Percentiles rank a stretch among this genome's conserved stretches.
phyloP scores from a whole-genome alignment of 2,888 invertebrate genomes.

The Sicus ferrugineus region DNA sequence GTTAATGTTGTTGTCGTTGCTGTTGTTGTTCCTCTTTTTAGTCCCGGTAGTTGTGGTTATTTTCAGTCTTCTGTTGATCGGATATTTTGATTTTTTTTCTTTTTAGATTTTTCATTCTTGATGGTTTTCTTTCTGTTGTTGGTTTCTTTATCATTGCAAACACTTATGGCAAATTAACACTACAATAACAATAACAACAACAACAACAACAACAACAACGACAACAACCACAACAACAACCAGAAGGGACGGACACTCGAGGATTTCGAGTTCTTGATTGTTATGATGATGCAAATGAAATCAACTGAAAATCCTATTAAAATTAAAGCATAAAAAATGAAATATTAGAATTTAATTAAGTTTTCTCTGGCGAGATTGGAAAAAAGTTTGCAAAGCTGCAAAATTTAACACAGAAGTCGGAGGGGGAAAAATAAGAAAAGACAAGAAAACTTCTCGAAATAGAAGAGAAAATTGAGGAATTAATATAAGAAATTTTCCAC shows the following conservation, averaged over 20 bases:
- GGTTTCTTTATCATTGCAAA: neutral
- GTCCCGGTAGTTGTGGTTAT: constrained; percentile 23
- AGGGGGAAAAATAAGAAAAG: too few relatives aligned
- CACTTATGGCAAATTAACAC: constrained; percentile 12
- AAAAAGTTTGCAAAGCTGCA: too few relatives aligned
- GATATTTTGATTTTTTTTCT: neutral
- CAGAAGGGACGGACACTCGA: neutral
- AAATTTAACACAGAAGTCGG: too few relatives aligned
- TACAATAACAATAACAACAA: neutral
- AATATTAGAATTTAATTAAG: too few relatives aligned
- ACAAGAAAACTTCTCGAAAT: too few relatives aligned
- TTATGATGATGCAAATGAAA: neutral
- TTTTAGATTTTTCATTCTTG: neutral
- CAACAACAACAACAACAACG: neutral
- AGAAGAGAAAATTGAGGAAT: too few relatives aligned
- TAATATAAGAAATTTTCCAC: too few relatives aligned
- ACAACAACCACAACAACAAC: neutral
- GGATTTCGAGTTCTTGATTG: neutral
- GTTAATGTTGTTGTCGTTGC: constrained; percentile 25
- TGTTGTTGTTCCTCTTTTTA: constrained; percentile 17
- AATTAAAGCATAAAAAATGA: too few relatives aligned
- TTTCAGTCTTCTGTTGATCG: neutral
- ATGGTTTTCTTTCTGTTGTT: neutral
- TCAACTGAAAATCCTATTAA: neutral
- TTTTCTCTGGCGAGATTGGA: too few relatives aligned